Conservation (phyloP, 2,113 vertebrate genomes). For the Paracyprichromis sp. region DNA sequence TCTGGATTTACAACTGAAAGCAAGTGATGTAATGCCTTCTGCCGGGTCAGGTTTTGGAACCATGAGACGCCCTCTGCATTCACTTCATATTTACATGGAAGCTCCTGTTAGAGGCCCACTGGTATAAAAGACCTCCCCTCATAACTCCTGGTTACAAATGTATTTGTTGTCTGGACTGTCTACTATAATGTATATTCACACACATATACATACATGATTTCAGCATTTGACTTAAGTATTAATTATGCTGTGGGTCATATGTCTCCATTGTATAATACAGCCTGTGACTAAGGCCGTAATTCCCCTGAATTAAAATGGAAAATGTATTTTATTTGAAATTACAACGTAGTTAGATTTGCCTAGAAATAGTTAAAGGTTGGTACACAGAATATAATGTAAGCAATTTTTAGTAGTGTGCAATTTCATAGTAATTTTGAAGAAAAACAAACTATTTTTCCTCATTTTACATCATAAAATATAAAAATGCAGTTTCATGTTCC, state of each 20-base stretch:
- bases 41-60: not conserved
- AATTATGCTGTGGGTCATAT: not conserved
- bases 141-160: not conserved
- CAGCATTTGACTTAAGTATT: not conserved
- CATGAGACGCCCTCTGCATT: not conserved
- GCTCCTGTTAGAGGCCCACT: not conserved
- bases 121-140: not conserved
- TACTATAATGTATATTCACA: not conserved
- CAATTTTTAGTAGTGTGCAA: not conserved
- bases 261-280: not conserved
- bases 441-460: not conserved
- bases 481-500: constrained; percentile 16
- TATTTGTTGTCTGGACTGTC: not conserved
- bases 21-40: not conserved
- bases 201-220: not conserved
- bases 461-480: not conserved
- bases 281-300: not conserved
- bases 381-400: not conserved
- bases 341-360: not conserved
- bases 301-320: not conserved
- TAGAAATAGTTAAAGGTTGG: not conserved
- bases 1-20: not conserved
- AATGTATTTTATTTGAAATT: not conserved
- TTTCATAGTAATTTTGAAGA: not conserved
- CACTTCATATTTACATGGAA: not conserved